Percentiles rank a stretch among this genome's conserved stretches.
phyloP scores from a whole-genome alignment of 2,797 vertebrate species.

The Dipus sagitta region DNA sequence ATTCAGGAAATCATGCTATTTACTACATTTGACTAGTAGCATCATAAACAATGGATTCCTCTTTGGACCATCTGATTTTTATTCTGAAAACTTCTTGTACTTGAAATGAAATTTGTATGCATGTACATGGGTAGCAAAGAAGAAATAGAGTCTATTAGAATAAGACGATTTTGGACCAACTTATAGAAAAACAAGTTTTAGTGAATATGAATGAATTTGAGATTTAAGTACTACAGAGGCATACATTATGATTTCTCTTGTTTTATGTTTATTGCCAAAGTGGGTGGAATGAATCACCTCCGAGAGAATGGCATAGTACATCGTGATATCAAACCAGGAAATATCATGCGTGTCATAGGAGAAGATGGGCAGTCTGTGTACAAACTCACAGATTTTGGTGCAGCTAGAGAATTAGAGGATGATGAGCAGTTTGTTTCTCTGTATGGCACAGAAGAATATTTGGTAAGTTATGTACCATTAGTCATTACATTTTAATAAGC shows the following conservation, averaged over 20 bases:
- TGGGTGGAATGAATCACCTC: constrained; percentile 99
- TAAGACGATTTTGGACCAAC: constrained; percentile 7
- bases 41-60: neutral
- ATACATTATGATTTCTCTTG: constrained; percentile 26
- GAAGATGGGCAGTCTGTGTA: constrained; percentile 97
- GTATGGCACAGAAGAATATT: constrained; percentile 97
- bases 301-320: constrained; percentile 98
- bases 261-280: constrained; percentile 84
- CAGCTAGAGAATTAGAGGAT: constrained; percentile 96
- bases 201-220: constrained; percentile 35
- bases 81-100: neutral
- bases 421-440: constrained; percentile 99
- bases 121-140: too few species aligned
- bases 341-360: constrained; percentile 98
- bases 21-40: neutral
- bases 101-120: neutral
- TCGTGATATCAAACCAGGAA: constrained; percentile 98
- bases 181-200: constrained; percentile 23
- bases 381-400: constrained; percentile 98
- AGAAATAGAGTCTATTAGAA: neutral
- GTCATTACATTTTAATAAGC: constrained; percentile 52
- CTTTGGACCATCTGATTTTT: neutral
- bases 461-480: constrained; percentile 87
- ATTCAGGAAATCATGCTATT: neutral
- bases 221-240: neutral